A percentile compares a stretch with the other conserved stretches of the same genome.
Evolutionary conservation across 2,888 invertebrate species (phyloP).

Genomic region (Euphydryas editha): DNA sequence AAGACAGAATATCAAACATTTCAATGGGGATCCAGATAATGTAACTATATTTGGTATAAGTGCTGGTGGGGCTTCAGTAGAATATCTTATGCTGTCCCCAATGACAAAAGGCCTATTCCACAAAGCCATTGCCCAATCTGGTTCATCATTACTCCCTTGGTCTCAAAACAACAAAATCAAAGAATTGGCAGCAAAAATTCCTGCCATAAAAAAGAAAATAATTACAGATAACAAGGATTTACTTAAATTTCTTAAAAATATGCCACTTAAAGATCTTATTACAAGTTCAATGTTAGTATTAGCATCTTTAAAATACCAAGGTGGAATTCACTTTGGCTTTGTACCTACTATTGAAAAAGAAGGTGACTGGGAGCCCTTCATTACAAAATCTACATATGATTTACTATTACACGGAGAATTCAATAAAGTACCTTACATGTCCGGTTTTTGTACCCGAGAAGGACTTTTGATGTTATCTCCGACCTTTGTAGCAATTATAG

Average conservation of each 20-base stretch:
- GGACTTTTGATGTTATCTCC: conserved; percentile 65
- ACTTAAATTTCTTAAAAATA: conserved; percentile 60
- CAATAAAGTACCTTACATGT: conserved; percentile 74
- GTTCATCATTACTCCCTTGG: conserved; percentile 77
- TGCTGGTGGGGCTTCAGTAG: conserved; percentile 78
- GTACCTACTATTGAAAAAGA: conserved; percentile 72
- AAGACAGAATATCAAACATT: conserved; percentile 71
- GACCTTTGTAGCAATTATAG: conserved; percentile 58
- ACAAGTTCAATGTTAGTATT: conserved; percentile 55
- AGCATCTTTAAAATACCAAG: conserved; percentile 51
- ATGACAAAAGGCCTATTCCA: conserved; percentile 79
- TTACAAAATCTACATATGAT: conserved; percentile 67
- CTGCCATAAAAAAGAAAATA: conserved; percentile 52
- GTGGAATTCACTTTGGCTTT: conserved; percentile 77
- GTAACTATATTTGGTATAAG: conserved; percentile 82
- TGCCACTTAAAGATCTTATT: conserved; percentile 64
- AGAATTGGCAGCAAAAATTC: conserved; percentile 60
- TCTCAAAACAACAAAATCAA: conserved; percentile 64
- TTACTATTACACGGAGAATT: conserved; percentile 69
- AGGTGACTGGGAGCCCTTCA: conserved; percentile 73
- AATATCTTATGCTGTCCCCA: conserved; percentile 72
- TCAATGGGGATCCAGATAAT: conserved; percentile 76
- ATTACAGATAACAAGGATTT: conserved; percentile 55
- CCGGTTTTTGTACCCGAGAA: conserved; percentile 77
- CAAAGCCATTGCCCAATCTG: conserved; percentile 82